Evolutionary conservation across 2,797 vertebrate species (phyloP).

Genomic region (Phataginus tricuspis): DNA sequence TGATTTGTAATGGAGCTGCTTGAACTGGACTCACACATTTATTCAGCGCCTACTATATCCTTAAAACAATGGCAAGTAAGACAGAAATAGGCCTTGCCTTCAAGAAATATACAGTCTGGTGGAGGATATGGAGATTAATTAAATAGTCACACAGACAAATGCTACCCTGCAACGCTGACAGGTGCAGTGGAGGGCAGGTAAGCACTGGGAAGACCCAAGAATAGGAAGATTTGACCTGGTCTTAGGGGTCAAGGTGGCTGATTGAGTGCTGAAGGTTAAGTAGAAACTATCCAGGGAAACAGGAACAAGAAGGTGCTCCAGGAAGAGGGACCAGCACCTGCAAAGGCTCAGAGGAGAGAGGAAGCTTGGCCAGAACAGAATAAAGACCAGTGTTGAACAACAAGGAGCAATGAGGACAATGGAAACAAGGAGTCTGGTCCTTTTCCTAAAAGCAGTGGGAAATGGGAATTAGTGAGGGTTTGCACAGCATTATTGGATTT

Average conservation of each 20-base stretch:
- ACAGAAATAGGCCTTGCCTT: constrained; percentile 10
- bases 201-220: background rate
- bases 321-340: background rate
- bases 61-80: background rate
- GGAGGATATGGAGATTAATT: background rate
- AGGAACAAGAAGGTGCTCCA: background rate
- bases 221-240: background rate
- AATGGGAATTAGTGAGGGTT: background rate
- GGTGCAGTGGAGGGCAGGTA: background rate
- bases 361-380: accelerated
- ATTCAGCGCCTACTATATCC: background rate
- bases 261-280: background rate
- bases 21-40: background rate
- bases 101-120: constrained; percentile 30
- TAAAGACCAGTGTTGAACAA: background rate
- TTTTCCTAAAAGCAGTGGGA: background rate
- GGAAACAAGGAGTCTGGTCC: background rate
- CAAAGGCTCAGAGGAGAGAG: background rate
- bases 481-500: background rate
- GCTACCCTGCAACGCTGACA: background rate
- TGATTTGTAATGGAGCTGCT: constrained; percentile 1
- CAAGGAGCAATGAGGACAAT: background rate
- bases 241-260: background rate
- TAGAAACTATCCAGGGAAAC: background rate
- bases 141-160: background rate